Evolutionary conservation across 2,797 vertebrate species (phyloP).

Genomic region (Pipistrellus pipistrellus): DNA sequence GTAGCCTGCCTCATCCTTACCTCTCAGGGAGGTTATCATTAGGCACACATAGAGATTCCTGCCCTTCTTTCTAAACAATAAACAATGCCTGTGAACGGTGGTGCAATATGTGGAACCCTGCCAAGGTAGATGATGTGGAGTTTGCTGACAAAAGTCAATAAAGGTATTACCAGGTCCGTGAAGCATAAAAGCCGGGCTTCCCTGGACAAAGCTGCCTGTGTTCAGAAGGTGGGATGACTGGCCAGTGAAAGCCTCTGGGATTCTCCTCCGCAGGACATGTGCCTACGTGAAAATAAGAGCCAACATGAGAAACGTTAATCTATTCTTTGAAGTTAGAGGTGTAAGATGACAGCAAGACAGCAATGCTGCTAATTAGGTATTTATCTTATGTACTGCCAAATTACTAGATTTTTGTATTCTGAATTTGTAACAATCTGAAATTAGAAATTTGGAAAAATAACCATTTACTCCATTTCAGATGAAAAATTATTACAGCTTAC

Average conservation of each 20-base stretch:
- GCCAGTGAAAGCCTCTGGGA: constrained; percentile 92
- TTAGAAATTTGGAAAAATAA: constrained; percentile 28
- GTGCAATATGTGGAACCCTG: background rate
- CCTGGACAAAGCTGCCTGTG: constrained; percentile 90
- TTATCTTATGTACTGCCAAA: background rate
- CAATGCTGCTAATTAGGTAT: background rate
- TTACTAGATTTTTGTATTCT: background rate
- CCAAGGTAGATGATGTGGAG: background rate
- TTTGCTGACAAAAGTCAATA: background rate
- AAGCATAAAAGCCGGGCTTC: constrained; percentile 90
- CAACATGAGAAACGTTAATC: background rate
- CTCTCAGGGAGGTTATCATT: background rate
- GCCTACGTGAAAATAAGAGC: constrained; percentile 85
- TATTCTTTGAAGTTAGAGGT: background rate
- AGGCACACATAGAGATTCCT: background rate
- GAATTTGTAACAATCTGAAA: background rate
- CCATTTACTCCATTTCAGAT: constrained; percentile 8
- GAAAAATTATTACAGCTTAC: constrained; percentile 1
- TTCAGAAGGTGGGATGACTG: constrained; percentile 89
- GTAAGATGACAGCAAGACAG: background rate
- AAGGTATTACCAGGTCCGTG: constrained; percentile 93
- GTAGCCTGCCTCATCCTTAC: background rate
- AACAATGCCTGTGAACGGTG: background rate
- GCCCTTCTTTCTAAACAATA: background rate
- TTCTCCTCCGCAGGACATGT: constrained; percentile 90